These are phyloP conservation scores for Tragelaphus buxtoni DNA, from an alignment of 2,113 vertebrate species.

Conservation along the genomic window DNA sequence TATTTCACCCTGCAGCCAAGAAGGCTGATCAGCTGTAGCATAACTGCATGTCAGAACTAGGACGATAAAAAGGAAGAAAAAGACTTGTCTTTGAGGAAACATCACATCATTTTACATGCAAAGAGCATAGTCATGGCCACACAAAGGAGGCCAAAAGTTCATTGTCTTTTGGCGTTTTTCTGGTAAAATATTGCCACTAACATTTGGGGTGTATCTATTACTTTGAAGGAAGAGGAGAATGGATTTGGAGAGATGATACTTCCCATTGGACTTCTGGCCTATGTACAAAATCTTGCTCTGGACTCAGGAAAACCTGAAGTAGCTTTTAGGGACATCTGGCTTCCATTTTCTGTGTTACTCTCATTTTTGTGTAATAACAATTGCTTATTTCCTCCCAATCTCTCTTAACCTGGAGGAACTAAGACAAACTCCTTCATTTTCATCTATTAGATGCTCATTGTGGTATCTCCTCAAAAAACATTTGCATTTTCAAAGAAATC, in stretches of 20 bases:
- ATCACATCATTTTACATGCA: not conserved
- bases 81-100: not conserved
- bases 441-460: not conserved
- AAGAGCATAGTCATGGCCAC: not conserved
- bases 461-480: not conserved
- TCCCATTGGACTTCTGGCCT: not conserved
- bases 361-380: not conserved
- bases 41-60: not conserved
- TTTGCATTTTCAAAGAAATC: conserved; percentile 5
- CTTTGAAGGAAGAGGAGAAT: not conserved
- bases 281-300: not conserved
- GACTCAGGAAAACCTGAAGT: not conserved
- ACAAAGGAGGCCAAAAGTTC: not conserved
- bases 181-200: not conserved
- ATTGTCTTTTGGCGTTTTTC: not conserved
- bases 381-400: not conserved
- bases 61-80: not conserved
- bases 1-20: not conserved
- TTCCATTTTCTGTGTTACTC: not conserved
- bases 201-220: not conserved
- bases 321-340: not conserved
- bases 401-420: not conserved
- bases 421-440: not conserved
- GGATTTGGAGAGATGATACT: not conserved
- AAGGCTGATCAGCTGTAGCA: not conserved